phyloP scores from a whole-genome alignment of 2,888 invertebrate species.

The Scaeva pyrastri region DNA sequence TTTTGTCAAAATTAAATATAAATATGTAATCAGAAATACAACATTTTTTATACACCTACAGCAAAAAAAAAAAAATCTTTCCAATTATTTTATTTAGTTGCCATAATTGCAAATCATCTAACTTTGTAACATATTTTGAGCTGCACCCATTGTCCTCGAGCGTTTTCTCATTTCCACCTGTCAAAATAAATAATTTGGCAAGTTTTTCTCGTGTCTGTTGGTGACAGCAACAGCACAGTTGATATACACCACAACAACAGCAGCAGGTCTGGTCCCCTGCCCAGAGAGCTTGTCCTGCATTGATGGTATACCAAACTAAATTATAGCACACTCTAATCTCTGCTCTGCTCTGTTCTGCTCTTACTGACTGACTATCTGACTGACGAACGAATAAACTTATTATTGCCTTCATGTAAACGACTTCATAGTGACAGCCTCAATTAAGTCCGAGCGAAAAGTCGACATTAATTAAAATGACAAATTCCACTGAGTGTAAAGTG shows the following conservation, averaged over 20 bases:
- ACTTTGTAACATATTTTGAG: conserved; percentile 35
- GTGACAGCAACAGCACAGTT: conserved; percentile 36
- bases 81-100: conserved; percentile 20
- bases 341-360: background rate
- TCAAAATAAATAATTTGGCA: conserved; percentile 70
- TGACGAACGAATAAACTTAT: conserved; percentile 45
- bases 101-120: conserved; percentile 25
- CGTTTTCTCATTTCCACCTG: conserved; percentile 65
- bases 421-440: conserved; percentile 73
- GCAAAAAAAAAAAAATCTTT: background rate
- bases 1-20: background rate
- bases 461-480: conserved; percentile 76
- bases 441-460: conserved; percentile 73
- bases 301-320: conserved; percentile 10
- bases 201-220: conserved; percentile 39
- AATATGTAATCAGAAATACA: background rate
- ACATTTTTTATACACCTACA: background rate
- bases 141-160: conserved; percentile 51
- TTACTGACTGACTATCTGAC: background rate
- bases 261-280: background rate
- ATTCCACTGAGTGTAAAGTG: conserved; percentile 65
- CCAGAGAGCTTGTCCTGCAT: background rate
- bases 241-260: background rate
- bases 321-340: background rate
- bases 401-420: conserved; percentile 74